Percentiles rank a stretch among this genome's conserved stretches.
Evolutionary conservation across 2,888 invertebrate genomes (phyloP).

Genomic region (Sepiola atlantica): DNA sequence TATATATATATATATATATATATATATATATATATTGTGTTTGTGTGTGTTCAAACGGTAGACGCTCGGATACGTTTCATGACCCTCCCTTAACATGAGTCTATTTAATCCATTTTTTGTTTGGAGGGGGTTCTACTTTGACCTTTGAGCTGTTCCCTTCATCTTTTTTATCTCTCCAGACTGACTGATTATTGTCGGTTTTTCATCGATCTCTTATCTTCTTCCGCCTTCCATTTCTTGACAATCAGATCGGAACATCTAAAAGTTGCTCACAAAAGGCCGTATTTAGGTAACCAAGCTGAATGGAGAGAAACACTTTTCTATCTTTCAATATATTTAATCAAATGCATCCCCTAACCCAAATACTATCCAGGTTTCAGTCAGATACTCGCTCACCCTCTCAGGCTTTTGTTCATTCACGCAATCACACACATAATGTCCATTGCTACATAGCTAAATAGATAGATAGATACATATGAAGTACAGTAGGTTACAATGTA

Average conservation of each 20-base stretch:
- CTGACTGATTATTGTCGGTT: background rate
- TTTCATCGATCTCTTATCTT: background rate
- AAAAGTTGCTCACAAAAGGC: background rate
- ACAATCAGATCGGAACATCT: background rate
- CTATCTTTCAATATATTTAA: background rate
- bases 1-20: background rate
- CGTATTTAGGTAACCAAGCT: background rate
- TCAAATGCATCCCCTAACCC: background rate
- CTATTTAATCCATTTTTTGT: background rate
- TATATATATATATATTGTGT: background rate
- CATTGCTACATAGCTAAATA: background rate
- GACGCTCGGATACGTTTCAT: background rate
- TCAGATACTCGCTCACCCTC: background rate
- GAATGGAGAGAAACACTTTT: background rate
- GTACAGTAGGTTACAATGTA: too few relatives aligned
- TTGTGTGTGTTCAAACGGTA: too few relatives aligned
- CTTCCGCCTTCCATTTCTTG: background rate
- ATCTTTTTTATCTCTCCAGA: background rate
- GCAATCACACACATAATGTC: background rate
- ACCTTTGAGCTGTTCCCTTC: background rate
- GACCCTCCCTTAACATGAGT: background rate
- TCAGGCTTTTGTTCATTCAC: background rate
- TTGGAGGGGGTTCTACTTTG: background rate
- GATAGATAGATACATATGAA: background rate
- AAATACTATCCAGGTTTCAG: background rate